Evolutionary conservation across 2,797 vertebrate genomes (phyloP).

Genomic region (Carapus acus): DNA sequence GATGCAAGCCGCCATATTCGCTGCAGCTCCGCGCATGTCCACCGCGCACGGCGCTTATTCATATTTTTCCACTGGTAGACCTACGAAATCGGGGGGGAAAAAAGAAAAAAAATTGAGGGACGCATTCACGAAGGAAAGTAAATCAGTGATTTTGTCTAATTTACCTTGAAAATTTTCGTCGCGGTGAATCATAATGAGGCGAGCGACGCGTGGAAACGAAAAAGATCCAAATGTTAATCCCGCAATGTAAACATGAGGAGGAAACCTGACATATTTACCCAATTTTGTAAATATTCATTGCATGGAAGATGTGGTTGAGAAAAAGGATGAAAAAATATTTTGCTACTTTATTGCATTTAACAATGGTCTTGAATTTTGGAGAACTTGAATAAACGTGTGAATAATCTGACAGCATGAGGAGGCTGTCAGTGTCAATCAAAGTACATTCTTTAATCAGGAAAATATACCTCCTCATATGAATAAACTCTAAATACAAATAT

Average conservation of each 20-base stretch:
- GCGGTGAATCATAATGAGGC: constrained; percentile 35
- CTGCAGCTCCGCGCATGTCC: constrained; percentile 74
- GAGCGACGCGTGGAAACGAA: constrained; percentile 54
- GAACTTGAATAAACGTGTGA: no score
- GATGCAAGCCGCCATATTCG: constrained; percentile 73
- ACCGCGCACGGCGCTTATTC: constrained; percentile 58
- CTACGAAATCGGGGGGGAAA: no score
- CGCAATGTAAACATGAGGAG: no score
- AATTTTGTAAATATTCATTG: no score
- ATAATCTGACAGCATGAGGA: no score
- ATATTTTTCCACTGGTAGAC: constrained; percentile 48
- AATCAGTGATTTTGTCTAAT: constrained; percentile 24
- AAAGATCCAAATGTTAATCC: constrained; percentile 19
- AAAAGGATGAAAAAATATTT: neutral
- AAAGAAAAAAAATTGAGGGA: neutral
- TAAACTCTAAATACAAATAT: no score
- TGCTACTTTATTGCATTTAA: no score
- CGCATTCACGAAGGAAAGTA: neutral
- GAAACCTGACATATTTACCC: no score
- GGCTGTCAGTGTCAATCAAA: no score
- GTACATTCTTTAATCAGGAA: no score
- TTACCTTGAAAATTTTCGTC: constrained; percentile 7
- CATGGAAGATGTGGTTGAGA: no score
- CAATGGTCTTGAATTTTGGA: neutral
- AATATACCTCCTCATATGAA: no score